Evolutionary conservation across 2,797 vertebrate species (phyloP).

Genomic region (Melopsittacus undulatus): DNA sequence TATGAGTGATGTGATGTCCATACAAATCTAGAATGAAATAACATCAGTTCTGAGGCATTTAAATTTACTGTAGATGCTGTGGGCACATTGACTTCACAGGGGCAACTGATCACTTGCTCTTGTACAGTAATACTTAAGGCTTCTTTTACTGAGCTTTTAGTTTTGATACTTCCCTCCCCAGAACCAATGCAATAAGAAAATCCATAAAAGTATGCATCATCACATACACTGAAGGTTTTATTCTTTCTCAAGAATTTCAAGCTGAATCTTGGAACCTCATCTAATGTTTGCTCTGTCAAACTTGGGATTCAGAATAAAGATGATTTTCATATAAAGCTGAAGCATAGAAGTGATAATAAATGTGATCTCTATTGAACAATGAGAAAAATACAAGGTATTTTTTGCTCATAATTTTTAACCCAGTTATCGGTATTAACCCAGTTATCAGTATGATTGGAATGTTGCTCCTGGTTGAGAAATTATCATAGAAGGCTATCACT

Average conservation of each 20-base stretch:
- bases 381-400: background rate
- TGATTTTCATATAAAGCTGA: background rate
- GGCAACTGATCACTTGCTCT: background rate
- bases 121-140: background rate
- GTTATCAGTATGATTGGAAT: background rate
- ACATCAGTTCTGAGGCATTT: background rate
- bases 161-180: background rate
- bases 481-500: background rate
- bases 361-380: background rate
- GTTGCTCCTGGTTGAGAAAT: background rate
- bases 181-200: background rate
- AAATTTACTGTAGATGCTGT: background rate
- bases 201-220: background rate
- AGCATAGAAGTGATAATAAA: background rate
- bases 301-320: background rate
- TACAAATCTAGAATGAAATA: slow-evolving; percentile 23
- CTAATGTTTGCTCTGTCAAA: background rate
- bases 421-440: background rate
- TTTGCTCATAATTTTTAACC: slow-evolving; percentile 9
- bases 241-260: background rate
- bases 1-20: background rate
- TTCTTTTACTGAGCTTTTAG: background rate
- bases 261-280: background rate
- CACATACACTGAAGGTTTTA: background rate
- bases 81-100: background rate